These are phyloP conservation scores for Goniozus legneri DNA, from an alignment of 1,140 invertebrate species.

Conservation along the genomic window DNA sequence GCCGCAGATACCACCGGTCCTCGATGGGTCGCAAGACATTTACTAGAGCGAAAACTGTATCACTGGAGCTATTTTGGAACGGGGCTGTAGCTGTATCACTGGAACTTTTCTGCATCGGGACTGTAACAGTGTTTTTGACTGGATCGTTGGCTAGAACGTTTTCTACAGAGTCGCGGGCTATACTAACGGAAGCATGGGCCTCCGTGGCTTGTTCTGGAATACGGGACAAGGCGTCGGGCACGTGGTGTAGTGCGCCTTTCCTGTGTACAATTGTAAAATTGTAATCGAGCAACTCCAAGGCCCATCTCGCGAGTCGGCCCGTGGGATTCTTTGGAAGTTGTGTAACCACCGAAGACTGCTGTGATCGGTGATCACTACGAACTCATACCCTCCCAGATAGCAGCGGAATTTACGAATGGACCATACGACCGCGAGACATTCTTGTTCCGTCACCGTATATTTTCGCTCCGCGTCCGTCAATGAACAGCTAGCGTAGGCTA, in stretches of 20 bases:
- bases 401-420: not conserved
- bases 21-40: not conserved
- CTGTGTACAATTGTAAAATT: not conserved
- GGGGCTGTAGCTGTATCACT: no score
- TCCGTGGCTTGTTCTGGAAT: not conserved
- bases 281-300: not conserved
- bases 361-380: constrained; percentile 2
- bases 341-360: not conserved
- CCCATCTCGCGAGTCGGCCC: not conserved
- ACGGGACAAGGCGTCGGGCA: not conserved
- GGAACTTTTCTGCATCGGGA: no score
- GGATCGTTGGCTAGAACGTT: no score
- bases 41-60: no score
- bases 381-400: not conserved
- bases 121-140: no score
- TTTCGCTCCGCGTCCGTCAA: constrained; percentile 9
- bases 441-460: constrained; percentile 22
- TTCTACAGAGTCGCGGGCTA: no score
- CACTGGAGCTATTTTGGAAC: no score
- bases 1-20: not conserved
- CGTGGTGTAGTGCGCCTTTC: not conserved
- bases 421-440: not conserved
- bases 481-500: constrained; percentile 1
- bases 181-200: not conserved
- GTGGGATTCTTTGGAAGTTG: not conserved